A percentile compares a stretch with the other conserved stretches of the same genome.
These are phyloP conservation scores for Loripinus fragilis DNA, from an alignment of 2,888 invertebrate species.

Conservation along the genomic window DNA sequence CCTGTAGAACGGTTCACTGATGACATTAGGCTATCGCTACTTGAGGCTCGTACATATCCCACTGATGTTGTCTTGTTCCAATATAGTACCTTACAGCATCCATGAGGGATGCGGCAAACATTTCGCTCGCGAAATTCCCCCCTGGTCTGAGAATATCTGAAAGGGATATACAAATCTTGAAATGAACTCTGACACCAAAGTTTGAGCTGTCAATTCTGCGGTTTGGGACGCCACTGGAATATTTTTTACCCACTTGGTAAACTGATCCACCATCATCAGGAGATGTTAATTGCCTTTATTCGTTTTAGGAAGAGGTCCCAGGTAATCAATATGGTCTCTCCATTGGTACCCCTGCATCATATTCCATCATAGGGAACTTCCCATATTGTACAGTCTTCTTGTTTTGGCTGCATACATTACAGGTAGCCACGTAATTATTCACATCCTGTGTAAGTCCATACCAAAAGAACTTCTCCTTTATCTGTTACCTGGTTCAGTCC, in stretches of 20 bases:
- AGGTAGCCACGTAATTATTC: not conserved
- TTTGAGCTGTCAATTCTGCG: not conserved
- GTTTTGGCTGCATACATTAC: not conserved
- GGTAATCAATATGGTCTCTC: not conserved
- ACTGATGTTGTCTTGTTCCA: not conserved
- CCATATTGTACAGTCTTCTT: not conserved
- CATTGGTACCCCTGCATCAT: constrained; percentile 1
- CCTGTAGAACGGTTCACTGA: not conserved
- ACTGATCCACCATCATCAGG: not conserved
- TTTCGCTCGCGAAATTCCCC: not conserved
- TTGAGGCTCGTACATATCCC: not conserved
- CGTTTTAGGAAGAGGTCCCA: not conserved
- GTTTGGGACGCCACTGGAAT: not conserved
- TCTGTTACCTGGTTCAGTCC: not conserved
- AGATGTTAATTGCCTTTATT: not conserved
- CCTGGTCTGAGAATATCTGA: not conserved
- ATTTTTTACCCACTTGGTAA: not conserved
- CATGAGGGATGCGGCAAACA: not conserved
- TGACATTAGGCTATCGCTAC: not conserved
- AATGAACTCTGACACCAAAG: not conserved
- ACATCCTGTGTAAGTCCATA: not conserved
- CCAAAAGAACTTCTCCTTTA: constrained; percentile 7
- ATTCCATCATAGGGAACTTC: not conserved
- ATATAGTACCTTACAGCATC: not conserved
- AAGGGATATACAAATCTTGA: not conserved